These are phyloP conservation scores for Ditula angustiorana DNA, from an alignment of 2,888 invertebrate genomes.

Conservation along the genomic window DNA sequence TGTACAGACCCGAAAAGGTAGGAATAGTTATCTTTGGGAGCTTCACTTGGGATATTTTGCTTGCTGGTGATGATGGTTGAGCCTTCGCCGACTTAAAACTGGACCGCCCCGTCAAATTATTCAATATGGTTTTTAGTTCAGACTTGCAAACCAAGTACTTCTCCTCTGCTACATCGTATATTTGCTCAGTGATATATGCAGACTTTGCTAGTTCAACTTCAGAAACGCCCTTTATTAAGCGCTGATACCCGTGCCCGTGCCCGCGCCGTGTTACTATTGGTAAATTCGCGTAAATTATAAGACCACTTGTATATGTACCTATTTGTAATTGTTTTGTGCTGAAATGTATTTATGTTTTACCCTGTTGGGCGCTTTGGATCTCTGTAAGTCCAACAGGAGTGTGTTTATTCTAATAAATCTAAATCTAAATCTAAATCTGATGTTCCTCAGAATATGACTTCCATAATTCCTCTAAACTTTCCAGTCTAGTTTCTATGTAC, in stretches of 20 bases:
- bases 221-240: not conserved
- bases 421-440: too few species aligned
- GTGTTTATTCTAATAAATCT: too few species aligned
- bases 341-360: too few species aligned
- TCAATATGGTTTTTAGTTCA: not conserved
- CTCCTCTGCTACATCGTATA: not conserved
- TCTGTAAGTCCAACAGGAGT: too few species aligned
- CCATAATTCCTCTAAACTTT: not conserved
- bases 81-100: not conserved
- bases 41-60: not conserved
- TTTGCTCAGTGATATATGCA: not conserved
- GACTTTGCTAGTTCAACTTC: not conserved
- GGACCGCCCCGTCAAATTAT: not conserved
- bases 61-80: not conserved
- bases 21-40: too few species aligned
- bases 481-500: slow-evolving; percentile 1
- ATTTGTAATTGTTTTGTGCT: too few species aligned
- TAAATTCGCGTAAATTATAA: too few species aligned
- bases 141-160: not conserved
- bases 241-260: too few species aligned
- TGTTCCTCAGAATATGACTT: not conserved
- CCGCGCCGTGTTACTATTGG: too few species aligned
- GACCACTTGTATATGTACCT: too few species aligned
- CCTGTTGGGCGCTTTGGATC: too few species aligned
- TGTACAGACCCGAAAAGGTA: slow-evolving; percentile 32